Evolutionary conservation across 2,888 invertebrate species (phyloP).

Genomic region (Apotomis betuletana): DNA sequence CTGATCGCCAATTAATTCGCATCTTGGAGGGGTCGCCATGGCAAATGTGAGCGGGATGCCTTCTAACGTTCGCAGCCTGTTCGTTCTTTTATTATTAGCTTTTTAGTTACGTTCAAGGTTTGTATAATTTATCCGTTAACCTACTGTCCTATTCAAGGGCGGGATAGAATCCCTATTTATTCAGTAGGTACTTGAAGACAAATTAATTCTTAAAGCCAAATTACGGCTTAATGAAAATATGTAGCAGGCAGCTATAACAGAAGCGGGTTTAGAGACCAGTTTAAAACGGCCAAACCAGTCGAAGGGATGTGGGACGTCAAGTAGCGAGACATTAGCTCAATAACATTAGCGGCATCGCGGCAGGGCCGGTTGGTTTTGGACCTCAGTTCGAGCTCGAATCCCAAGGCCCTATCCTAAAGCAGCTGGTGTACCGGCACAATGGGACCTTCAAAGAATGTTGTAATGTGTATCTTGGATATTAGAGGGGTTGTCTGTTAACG

Average conservation of each 20-base stretch:
- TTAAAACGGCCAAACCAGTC: not conserved
- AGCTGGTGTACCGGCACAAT: constrained; percentile 60
- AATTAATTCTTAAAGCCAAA: not conserved
- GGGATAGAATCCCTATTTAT: constrained; percentile 5
- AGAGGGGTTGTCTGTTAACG: constrained; percentile 60
- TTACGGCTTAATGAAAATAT: not conserved
- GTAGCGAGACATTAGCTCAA: constrained; percentile 18
- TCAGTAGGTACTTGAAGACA: not conserved
- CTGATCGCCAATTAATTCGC: constrained; percentile 60
- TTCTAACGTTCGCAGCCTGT: constrained; percentile 56
- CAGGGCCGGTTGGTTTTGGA: constrained; percentile 10
- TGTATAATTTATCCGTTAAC: constrained; percentile 36
- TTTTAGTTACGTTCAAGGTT: constrained; percentile 22
- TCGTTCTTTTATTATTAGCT: constrained; percentile 44
- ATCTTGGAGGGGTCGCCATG: constrained; percentile 53
- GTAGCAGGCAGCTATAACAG: not conserved
- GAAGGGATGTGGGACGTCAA: constrained; percentile 6
- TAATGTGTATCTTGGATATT: constrained; percentile 58
- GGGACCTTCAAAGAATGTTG: constrained; percentile 52
- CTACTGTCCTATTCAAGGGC: constrained; percentile 21
- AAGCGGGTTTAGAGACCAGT: constrained; percentile 16
- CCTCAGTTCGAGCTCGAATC: constrained; percentile 41
- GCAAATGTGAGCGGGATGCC: constrained; percentile 51
- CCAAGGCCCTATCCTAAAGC: constrained; percentile 45
- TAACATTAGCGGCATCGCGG: constrained; percentile 8